A percentile compares a stretch with the other conserved stretches of the same genome.
Evolutionary conservation across 1,140 invertebrate species (phyloP).

Genomic region (Drosophila ficusphila): DNA sequence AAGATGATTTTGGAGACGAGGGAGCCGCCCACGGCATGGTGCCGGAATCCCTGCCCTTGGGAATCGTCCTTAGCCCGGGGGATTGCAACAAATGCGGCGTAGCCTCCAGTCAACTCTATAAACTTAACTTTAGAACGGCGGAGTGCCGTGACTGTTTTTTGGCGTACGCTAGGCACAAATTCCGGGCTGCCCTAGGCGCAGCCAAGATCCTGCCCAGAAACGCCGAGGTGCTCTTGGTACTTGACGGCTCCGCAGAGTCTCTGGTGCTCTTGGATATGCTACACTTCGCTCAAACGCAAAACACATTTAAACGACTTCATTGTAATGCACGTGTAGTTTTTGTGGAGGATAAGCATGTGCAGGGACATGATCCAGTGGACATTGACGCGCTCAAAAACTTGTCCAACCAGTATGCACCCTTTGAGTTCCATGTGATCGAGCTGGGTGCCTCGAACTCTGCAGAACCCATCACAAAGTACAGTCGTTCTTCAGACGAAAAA

Average conservation of each 20-base stretch:
- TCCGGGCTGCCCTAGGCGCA: slow-evolving; percentile 75
- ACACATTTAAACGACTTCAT: slow-evolving; percentile 72
- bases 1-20: slow-evolving; percentile 82
- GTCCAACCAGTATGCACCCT: slow-evolving; percentile 41
- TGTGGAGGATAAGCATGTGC: slow-evolving; percentile 73
- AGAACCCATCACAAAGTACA: slow-evolving; percentile 23
- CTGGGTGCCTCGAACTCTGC: slow-evolving; percentile 19
- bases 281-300: slow-evolving; percentile 67
- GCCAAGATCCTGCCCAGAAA: slow-evolving; percentile 67
- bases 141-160: slow-evolving; percentile 75
- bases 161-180: slow-evolving; percentile 71
- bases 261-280: slow-evolving; percentile 78
- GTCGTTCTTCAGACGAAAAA: background rate
- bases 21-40: slow-evolving; percentile 71
- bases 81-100: slow-evolving; percentile 69
- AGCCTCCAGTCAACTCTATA: slow-evolving; percentile 42
- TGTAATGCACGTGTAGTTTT: slow-evolving; percentile 64
- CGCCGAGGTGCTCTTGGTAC: slow-evolving; percentile 63
- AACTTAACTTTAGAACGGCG: slow-evolving; percentile 64
- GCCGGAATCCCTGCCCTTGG: slow-evolving; percentile 7
- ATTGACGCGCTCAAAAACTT: slow-evolving; percentile 13
- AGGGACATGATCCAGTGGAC: background rate
- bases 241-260: slow-evolving; percentile 66
- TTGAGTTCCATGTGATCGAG: slow-evolving; percentile 53
- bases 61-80: slow-evolving; percentile 20